These are phyloP conservation scores for Eira barbara DNA, from an alignment of 2,113 vertebrate species.

Conservation along the genomic window DNA sequence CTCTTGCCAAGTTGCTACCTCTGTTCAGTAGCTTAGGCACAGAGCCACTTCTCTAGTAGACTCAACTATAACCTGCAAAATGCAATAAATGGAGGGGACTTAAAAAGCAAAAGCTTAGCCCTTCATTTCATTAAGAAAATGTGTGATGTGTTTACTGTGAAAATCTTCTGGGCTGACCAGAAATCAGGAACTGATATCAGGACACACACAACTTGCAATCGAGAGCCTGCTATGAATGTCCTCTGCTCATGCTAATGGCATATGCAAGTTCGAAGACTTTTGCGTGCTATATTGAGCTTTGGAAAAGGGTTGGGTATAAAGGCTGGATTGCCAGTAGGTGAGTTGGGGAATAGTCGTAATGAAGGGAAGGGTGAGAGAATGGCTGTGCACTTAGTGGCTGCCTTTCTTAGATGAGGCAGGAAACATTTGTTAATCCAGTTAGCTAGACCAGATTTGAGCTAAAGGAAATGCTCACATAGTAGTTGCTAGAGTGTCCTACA, in stretches of 20 bases:
- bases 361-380: not conserved
- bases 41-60: not conserved
- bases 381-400: not conserved
- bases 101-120: not conserved
- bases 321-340: not conserved
- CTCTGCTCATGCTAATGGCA: not conserved
- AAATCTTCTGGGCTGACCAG: not conserved
- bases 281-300: not conserved
- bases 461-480: not conserved
- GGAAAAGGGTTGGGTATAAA: not conserved
- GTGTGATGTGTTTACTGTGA: not conserved
- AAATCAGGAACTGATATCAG: not conserved
- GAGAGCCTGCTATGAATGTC: not conserved
- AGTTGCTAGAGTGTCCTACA: not conserved
- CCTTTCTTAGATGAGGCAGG: not conserved
- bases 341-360: not conserved
- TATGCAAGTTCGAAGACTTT: not conserved
- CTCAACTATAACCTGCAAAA: not conserved
- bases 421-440: not conserved
- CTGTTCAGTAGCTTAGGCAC: not conserved
- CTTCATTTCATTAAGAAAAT: constrained; percentile 35
- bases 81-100: not conserved
- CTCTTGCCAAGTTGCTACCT: not conserved
- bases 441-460: not conserved
- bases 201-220: not conserved